Evolutionary conservation across 2,113 vertebrate genomes (phyloP).

Genomic region (Emydura subglobosa): DNA sequence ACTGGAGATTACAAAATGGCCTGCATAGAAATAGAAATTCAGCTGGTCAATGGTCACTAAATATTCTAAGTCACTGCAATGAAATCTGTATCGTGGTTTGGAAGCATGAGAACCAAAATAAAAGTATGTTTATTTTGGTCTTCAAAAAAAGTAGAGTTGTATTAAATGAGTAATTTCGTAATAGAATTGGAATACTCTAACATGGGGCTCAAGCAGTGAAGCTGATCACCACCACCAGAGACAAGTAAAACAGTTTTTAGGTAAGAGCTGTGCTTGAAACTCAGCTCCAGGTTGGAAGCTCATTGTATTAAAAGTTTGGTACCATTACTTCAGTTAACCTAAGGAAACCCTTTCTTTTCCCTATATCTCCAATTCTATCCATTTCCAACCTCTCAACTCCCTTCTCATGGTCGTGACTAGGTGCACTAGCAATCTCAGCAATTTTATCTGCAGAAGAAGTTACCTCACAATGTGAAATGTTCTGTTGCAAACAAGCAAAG

Average conservation of each 20-base stretch:
- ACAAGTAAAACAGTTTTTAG: not conserved
- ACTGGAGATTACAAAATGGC: not conserved
- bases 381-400: not conserved
- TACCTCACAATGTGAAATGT: not conserved
- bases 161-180: not conserved
- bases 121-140: rapidly evolving
- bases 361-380: not conserved
- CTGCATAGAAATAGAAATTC: not conserved
- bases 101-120: not conserved
- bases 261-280: not conserved
- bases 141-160: not conserved
- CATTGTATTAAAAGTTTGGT: not conserved
- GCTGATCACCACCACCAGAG: not conserved
- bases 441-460: not conserved
- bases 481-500: not conserved
- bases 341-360: not conserved
- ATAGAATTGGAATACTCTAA: not conserved
- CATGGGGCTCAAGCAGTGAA: not conserved
- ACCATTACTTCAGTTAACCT: not conserved
- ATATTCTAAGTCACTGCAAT: not conserved
- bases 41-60: not conserved
- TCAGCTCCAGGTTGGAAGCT: not conserved
- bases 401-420: not conserved
- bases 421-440: not conserved
- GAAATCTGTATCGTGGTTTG: not conserved